Conservation (phyloP, 2,797 vertebrate genomes). For the Poecilia velifera region DNA sequence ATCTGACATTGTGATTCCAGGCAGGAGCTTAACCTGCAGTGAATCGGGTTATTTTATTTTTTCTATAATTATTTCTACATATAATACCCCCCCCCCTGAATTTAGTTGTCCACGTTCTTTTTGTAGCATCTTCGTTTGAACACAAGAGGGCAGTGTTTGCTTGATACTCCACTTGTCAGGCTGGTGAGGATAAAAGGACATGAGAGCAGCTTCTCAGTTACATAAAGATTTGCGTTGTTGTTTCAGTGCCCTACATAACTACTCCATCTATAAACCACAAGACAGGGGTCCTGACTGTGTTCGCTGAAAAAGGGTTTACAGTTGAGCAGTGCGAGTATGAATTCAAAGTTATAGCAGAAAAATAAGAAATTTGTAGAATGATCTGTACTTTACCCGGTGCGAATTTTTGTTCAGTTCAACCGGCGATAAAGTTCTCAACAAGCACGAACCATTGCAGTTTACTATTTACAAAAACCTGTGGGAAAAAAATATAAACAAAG, state of each 20-base stretch:
- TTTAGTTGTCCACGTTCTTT: neutral
- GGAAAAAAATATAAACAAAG: too few species aligned
- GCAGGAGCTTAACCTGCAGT: too few species aligned
- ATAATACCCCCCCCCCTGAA: neutral
- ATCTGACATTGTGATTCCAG: neutral
- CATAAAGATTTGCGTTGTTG: neutral
- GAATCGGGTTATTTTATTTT: neutral
- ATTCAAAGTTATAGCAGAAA: neutral
- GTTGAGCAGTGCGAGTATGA: neutral
- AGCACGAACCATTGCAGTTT: neutral
- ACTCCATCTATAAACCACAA: neutral
- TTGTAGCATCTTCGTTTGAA: constrained; percentile 44
- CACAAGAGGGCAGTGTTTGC: constrained; percentile 55
- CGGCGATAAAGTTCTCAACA: neutral
- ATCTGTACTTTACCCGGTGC: neutral
- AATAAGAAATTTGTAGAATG: neutral
- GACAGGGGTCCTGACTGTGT: neutral
- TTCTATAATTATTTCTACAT: neutral
- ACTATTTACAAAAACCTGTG: neutral
- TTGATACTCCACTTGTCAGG: constrained; percentile 1
- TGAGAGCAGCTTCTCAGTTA: neutral
- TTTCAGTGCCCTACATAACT: neutral
- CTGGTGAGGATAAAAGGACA: neutral
- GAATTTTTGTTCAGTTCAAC: neutral
- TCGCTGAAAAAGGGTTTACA: neutral